Evolutionary conservation across 2,113 vertebrate genomes (phyloP).

Genomic region (Tapirus terrestris): DNA sequence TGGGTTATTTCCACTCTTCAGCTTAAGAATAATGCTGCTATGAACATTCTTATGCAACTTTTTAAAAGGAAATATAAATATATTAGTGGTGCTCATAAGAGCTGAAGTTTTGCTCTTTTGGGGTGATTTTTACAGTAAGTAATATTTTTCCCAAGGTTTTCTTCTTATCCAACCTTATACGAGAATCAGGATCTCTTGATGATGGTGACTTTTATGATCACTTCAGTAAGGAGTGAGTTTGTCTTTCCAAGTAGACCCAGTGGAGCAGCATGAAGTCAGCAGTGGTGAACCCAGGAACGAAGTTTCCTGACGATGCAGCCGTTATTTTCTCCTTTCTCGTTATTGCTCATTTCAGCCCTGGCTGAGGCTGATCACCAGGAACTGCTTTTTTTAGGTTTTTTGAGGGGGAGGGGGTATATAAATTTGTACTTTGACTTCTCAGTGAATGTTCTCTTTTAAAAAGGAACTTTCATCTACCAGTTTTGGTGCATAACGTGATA

Average conservation of each 20-base stretch:
- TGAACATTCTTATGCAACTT: not conserved
- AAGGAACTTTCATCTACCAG: not conserved
- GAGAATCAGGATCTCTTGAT: not conserved
- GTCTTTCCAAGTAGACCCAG: not conserved
- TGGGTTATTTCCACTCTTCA: not conserved
- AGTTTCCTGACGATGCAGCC: fast-evolving
- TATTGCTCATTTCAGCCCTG: fast-evolving
- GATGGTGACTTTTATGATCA: not conserved
- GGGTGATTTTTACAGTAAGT: not conserved
- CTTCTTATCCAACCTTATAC: not conserved
- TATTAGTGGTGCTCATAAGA: not conserved
- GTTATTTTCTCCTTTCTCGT: fast-evolving
- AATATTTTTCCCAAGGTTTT: not conserved
- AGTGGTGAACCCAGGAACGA: fast-evolving
- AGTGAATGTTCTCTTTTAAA: not conserved
- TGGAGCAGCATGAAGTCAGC: fast-evolving
- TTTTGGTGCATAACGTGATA: not conserved
- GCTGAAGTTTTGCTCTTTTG: not conserved
- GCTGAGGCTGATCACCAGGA: not conserved
- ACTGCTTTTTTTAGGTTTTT: not conserved
- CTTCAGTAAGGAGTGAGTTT: not conserved
- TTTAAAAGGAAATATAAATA: not conserved
- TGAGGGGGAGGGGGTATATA: fast-evolving
- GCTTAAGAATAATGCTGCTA: not conserved
- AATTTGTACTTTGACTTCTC: not conserved